A percentile compares a stretch with the other conserved stretches of the same genome.
Conservation (phyloP, 2,113 vertebrate species). For the Engraulis encrasicolus region DNA sequence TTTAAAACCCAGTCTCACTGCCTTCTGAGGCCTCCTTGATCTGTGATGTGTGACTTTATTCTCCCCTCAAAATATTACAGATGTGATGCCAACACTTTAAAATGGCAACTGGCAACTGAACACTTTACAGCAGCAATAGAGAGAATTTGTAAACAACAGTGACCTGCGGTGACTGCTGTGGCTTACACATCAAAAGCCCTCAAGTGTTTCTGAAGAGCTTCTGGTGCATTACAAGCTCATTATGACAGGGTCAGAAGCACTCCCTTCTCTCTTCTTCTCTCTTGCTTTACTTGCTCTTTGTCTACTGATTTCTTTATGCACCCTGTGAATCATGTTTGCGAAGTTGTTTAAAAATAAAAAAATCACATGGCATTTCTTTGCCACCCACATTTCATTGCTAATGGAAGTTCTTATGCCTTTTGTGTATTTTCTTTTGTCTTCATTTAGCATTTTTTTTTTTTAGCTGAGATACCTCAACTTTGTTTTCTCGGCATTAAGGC, state of each 20-base stretch:
- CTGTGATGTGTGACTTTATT: background rate
- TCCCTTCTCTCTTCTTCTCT: background rate
- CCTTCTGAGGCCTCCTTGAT: background rate
- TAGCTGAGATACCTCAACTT: background rate
- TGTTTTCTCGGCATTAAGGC: background rate
- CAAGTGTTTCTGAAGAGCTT: no score
- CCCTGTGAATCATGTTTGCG: background rate
- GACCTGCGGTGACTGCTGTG: background rate
- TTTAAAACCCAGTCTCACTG: background rate
- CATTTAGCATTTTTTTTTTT: no score
- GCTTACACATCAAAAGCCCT: background rate
- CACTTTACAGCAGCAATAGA: background rate
- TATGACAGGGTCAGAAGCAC: constrained; percentile 6
- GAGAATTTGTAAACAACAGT: background rate
- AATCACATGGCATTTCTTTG: background rate
- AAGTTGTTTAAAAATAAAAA: background rate
- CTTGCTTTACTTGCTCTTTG: background rate
- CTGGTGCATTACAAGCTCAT: background rate
- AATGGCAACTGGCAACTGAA: background rate
- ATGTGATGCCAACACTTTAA: background rate
- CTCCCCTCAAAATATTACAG: background rate
- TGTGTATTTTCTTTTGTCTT: no score
- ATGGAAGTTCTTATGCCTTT: no score
- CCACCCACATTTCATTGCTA: background rate
- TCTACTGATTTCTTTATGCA: background rate